phyloP scores from a whole-genome alignment of 2,888 invertebrate species.

The Maniola hyperantus region DNA sequence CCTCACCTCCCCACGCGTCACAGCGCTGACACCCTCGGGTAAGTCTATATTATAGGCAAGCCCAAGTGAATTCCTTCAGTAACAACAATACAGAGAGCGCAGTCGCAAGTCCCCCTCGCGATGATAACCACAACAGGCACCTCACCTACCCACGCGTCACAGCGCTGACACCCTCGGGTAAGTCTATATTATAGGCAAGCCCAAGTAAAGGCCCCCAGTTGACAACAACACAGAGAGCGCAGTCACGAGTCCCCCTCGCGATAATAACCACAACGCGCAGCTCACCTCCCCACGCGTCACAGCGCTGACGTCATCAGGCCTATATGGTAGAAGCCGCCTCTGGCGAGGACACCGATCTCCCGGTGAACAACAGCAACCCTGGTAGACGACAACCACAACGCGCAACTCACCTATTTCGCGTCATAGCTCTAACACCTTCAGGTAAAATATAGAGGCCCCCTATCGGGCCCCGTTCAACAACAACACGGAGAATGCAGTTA shows the following conservation, averaged over 20 bases:
- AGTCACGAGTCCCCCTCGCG: conserved; percentile 65
- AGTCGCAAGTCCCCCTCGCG: conserved; percentile 61
- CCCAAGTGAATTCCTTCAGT: conserved; percentile 75
- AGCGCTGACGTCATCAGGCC: conserved; percentile 80
- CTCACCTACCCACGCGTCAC: conserved; percentile 62
- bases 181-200: conserved; percentile 46
- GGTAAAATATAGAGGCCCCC: conserved; percentile 77
- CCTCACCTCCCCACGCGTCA: conserved; percentile 58
- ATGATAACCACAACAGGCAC: conserved; percentile 75
- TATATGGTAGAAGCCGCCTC: too few relatives aligned
- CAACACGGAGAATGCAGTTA: conserved; percentile 67
- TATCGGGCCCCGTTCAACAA: conserved; percentile 75
- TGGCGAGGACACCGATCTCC: too few relatives aligned
- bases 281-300: conserved; percentile 63
- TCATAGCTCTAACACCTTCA: conserved; percentile 81
- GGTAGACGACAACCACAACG: conserved; percentile 76
- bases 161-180: conserved; percentile 83
- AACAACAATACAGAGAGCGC: conserved; percentile 66
- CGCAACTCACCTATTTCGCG: conserved; percentile 59
- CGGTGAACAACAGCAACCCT: conserved; percentile 68
- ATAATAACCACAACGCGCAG: conserved; percentile 77
- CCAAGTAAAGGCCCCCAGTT: conserved; percentile 62
- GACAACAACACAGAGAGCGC: conserved; percentile 74
- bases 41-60: conserved; percentile 55
- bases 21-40: conserved; percentile 84